Evolutionary conservation across 2,797 vertebrate species (phyloP).

Genomic region (Pseudocheirus occidentalis): DNA sequence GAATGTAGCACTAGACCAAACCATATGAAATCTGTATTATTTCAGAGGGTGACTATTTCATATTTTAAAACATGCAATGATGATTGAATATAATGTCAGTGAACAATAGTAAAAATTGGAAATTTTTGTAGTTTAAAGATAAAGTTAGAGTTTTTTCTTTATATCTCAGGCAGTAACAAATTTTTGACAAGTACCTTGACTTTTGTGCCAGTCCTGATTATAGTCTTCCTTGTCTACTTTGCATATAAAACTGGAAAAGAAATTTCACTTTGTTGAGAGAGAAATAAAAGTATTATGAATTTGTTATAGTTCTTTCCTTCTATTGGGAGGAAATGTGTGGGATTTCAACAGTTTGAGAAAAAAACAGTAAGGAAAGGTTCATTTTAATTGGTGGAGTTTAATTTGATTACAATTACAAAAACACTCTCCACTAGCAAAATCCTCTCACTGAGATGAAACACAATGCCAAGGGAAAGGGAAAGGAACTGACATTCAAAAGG

Average conservation of each 20-base stretch:
- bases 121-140: slow-evolving; percentile 64
- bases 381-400: slow-evolving; percentile 57
- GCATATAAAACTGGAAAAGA: slow-evolving; percentile 55
- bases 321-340: slow-evolving; percentile 43
- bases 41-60: slow-evolving; percentile 6
- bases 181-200: slow-evolving; percentile 71
- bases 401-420: slow-evolving; percentile 58
- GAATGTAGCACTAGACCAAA: slow-evolving; percentile 38
- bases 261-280: slow-evolving; percentile 48
- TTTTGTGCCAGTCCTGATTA: slow-evolving; percentile 52
- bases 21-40: slow-evolving; percentile 45
- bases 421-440: slow-evolving; percentile 34
- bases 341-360: slow-evolving; percentile 25
- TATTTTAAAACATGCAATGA: slow-evolving; percentile 57
- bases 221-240: slow-evolving; percentile 68
- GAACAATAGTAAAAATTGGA: slow-evolving; percentile 48
- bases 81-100: slow-evolving; percentile 51
- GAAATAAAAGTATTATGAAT: slow-evolving; percentile 41
- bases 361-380: slow-evolving; percentile 30
- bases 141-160: slow-evolving; percentile 59
- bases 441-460: slow-evolving; percentile 50
- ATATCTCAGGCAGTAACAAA: slow-evolving; percentile 51
- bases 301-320: slow-evolving; percentile 52
- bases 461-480: neutral
- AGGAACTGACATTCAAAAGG: slow-evolving; percentile 8